Percentiles rank a stretch among this genome's conserved stretches.
phyloP scores from a whole-genome alignment of 2,888 invertebrate genomes.

The Euzetes globulus region DNA sequence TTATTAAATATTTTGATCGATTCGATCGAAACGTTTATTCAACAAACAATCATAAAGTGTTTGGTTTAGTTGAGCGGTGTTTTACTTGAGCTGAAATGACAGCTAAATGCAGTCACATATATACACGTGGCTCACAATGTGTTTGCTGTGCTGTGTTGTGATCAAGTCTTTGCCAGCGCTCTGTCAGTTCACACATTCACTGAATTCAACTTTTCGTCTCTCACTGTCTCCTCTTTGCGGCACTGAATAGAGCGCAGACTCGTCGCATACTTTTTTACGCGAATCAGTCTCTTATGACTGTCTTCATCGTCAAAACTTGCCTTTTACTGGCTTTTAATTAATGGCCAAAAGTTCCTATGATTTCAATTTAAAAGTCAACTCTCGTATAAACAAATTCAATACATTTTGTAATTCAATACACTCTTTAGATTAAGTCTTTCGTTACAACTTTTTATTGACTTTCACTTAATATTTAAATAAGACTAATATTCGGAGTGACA shows the following conservation, averaged over 20 bases:
- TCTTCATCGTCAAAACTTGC: background rate
- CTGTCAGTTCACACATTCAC: conserved; percentile 6
- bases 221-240: background rate
- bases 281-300: background rate
- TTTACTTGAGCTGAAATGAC: background rate
- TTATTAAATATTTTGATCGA: background rate
- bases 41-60: background rate
- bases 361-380: background rate
- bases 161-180: background rate
- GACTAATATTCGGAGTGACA: no score
- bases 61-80: background rate
- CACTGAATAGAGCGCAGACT: conserved; percentile 6
- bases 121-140: conserved; percentile 25
- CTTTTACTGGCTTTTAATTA: background rate
- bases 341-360: background rate
- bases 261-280: background rate
- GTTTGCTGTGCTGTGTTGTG: no score
- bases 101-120: conserved; percentile 11
- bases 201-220: background rate
- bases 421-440: background rate
- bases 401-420: background rate
- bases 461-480: no score
- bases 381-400: no score
- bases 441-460: no score
- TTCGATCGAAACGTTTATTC: background rate